Evolutionary conservation across 2,113 vertebrate genomes (phyloP).

Genomic region (Thunnus thynnus): DNA sequence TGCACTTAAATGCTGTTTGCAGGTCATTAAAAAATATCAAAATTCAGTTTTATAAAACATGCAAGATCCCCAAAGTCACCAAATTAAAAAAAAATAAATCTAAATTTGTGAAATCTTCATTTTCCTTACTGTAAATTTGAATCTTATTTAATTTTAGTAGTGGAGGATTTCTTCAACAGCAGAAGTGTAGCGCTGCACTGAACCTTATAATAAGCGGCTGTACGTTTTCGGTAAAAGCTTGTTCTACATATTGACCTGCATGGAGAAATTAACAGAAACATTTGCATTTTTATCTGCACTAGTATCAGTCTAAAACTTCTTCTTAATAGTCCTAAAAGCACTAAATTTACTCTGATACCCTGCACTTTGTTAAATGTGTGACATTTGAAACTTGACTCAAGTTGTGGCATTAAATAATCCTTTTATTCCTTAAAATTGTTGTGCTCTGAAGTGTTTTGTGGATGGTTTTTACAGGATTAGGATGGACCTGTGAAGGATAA

Average conservation of each 20-base stretch:
- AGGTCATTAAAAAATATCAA: neutral
- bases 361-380: conserved; percentile 32
- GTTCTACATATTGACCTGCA: neutral
- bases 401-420: conserved; percentile 31
- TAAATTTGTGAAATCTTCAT: too few species aligned
- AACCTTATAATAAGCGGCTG: too few species aligned
- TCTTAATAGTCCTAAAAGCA: neutral
- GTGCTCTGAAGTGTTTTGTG: neutral
- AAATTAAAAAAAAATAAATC: too few species aligned
- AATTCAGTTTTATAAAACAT: neutral
- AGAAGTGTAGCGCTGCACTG: too few species aligned
- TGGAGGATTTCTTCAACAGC: too few species aligned
- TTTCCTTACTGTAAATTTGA: neutral
- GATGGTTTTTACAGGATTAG: neutral
- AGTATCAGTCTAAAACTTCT: too few species aligned
- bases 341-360: neutral
- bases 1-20: neutral
- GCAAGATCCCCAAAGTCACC: neutral
- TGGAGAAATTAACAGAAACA: neutral
- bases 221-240: neutral
- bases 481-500: too few species aligned
- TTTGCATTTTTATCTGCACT: neutral
- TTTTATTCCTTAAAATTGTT: neutral
- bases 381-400: conserved; percentile 28
- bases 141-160: neutral